Base-by-base conservation (phyloP, 2,113 vertebrate genomes). In the Mustela nigripes region DNA sequence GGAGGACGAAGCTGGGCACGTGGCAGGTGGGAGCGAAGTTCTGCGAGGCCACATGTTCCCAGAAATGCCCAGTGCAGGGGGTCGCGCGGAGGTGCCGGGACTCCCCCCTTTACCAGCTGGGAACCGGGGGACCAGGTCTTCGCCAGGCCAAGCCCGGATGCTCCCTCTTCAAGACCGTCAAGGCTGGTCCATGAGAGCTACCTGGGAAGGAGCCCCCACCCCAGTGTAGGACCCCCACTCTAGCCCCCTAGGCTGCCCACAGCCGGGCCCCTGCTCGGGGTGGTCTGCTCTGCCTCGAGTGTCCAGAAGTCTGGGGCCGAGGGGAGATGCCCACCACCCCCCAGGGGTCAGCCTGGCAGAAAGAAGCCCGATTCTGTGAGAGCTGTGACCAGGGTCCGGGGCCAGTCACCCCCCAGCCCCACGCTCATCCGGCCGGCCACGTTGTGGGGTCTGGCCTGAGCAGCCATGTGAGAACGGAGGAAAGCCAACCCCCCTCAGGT, bases 1-100 rank as follows among this genome's bases (percentile, higher is more conserved):
- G 58, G 31, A 8, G 4, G 2, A 0, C 3, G 1, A 18, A 24
- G 26, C 45, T 31, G 0, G 45, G 50, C 4, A 11, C 0, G 2
- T 7, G 16, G 78, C 0, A 4, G 31, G 63, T 21, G 19, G 18
- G 2, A 19, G 11, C 0, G 22, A 22, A 11, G 1, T 4, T 2
- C 2, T 1, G 16, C 9, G n/a, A 7, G 11, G 60, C 3, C 18
- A 12, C 2, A 0, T 0, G 0, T 2, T 1, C 28, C 7, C 5
- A 7, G 93, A 22, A 50, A 28, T 1, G 11, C 19, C 69, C 11
- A 1, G 3, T 1, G 31, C 0, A 0, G 28, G 14, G 24, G 42
- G 26, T 26, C 26, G 4, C 8, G 14, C 12, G 1, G 56, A 11
- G 1, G 63, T 7, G 2, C 84, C 0, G 0, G 33, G 48, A n/a